phyloP scores from a whole-genome alignment of 2,113 vertebrate genomes.

The Uropsilus gracilis region DNA sequence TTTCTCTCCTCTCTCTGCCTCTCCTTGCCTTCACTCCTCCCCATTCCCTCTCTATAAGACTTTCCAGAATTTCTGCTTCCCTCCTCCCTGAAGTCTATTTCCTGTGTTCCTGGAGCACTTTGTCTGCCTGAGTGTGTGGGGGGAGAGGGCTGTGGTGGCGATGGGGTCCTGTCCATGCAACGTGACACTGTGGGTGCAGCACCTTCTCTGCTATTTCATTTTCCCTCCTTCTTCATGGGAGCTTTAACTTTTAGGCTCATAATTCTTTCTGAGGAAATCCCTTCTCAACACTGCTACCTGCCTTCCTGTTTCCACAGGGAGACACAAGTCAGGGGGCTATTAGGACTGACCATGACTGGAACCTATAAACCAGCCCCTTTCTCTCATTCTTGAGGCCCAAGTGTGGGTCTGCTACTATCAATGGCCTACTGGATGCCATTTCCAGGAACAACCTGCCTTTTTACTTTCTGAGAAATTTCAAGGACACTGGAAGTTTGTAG shows the following conservation, averaged over 20 bases:
- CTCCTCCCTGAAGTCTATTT: constrained; percentile 48
- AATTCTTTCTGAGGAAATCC: accelerated
- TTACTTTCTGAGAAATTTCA: constrained; percentile 62
- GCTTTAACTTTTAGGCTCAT: not conserved
- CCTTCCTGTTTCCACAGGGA: not conserved
- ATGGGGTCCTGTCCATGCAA: not conserved
- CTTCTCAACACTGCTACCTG: not conserved
- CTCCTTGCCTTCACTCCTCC: not conserved
- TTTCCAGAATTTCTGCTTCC: constrained; percentile 26
- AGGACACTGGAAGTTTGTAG: not conserved
- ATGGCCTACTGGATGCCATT: not conserved
- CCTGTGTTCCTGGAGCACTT: constrained; percentile 50
- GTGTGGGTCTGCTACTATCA: not conserved
- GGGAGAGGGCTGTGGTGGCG: not conserved
- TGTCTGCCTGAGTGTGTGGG: accelerated
- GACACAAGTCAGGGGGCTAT: not conserved
- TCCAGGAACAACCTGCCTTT: constrained; percentile 41
- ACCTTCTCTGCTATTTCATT: not conserved
- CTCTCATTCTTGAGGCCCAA: not conserved
- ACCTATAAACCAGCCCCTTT: not conserved
- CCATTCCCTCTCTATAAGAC: not conserved
- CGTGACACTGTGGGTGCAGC: not conserved
- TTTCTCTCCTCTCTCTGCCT: too few relatives aligned
- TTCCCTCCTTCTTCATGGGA: not conserved
- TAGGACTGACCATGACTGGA: not conserved